Base-by-base conservation (phyloP, 2,888 invertebrate species). In the Serripes groenlandicus region DNA sequence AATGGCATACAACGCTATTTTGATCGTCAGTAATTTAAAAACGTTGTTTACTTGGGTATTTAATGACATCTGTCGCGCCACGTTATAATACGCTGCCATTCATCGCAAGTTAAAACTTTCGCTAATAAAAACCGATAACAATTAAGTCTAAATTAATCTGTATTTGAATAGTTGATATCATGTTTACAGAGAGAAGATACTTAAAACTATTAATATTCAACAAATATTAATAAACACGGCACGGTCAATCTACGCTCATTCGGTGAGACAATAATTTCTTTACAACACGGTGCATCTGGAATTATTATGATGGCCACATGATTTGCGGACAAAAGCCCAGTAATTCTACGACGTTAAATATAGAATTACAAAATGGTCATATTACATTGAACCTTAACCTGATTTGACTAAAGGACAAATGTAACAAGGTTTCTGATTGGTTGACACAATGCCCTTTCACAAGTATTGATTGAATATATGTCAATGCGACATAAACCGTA, bases 391-490 rank as follows among this genome's bases (percentile, higher is more conserved):
- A 66, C 66, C 66, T 28, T 66, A 66, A 37, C 66, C 42, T n/a
- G 37, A 66, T 66, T 66, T 42, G 42, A 66, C 66, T 42, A 42
- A 18, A 23, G 7, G 66, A 66, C 42, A 37, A 21, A 66, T 86
- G 86, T 86, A 81, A 86, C 81, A 34, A 70, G 74, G 32, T 9
- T 23, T 79, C 18, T 71, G 78, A 83, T 86, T 86, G 86, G 86
- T 68, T 54, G 4, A 66, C n/a, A 42, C 34, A 21, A 26, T 30
- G 52, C 64, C 72, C 72, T 81, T 81, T 76, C 62, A 73, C 71
- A 64, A 23, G 42, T 78, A 81, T 78, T 60, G 81, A 85, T 85
- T 78, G 66, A 76, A 73, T 54, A 21, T 32, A 71, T 81, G 86
- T 83, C 81, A 86, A 73, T 73, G 75, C 32, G 69, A 66, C 81